phyloP scores from a whole-genome alignment of 2,888 invertebrate genomes.

The Colletes collaris region DNA sequence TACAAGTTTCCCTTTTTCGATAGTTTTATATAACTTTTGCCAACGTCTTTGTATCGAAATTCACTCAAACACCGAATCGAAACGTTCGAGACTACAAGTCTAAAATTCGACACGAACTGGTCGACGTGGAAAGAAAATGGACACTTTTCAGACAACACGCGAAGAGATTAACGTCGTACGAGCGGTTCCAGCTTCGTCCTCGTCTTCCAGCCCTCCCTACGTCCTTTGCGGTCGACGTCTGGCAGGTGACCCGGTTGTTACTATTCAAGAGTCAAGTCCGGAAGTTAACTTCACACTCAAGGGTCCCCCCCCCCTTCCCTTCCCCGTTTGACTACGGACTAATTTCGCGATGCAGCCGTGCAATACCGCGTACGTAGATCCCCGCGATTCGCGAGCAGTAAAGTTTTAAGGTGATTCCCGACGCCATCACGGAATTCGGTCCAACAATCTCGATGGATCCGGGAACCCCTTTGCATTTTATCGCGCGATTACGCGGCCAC shows the following conservation, averaged over 20 bases:
- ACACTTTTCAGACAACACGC: too few relatives aligned
- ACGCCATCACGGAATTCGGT: conserved; percentile 17
- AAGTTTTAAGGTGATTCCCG: conserved; percentile 16
- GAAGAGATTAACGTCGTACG: too few relatives aligned
- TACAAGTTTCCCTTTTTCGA: too few relatives aligned
- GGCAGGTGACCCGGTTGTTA: conserved; percentile 51
- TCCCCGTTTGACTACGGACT: conserved; percentile 26
- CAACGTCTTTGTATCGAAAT: too few relatives aligned
- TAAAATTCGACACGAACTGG: too few relatives aligned
- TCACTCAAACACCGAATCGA: too few relatives aligned
- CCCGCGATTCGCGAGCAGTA: conserved; percentile 20
- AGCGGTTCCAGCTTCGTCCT: background rate
- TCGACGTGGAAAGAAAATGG: too few relatives aligned
- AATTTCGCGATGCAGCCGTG: conserved; percentile 50
- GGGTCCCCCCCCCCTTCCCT: conserved; percentile 38
- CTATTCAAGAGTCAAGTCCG: conserved; percentile 69
- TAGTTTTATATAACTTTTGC: too few relatives aligned
- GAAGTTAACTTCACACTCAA: conserved; percentile 72
- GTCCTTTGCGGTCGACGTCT: conserved; percentile 13
- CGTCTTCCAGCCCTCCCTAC: background rate
- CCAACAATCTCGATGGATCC: conserved; percentile 12
- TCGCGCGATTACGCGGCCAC: background rate
- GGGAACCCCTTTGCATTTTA: conserved; percentile 6
- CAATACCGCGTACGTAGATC: conserved; percentile 37
- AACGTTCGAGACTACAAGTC: too few relatives aligned